Evolutionary conservation across 1,140 invertebrate species (phyloP), one percentile per base, ranked within the genome.

Genomic region (Euborellia annulipes): DNA sequence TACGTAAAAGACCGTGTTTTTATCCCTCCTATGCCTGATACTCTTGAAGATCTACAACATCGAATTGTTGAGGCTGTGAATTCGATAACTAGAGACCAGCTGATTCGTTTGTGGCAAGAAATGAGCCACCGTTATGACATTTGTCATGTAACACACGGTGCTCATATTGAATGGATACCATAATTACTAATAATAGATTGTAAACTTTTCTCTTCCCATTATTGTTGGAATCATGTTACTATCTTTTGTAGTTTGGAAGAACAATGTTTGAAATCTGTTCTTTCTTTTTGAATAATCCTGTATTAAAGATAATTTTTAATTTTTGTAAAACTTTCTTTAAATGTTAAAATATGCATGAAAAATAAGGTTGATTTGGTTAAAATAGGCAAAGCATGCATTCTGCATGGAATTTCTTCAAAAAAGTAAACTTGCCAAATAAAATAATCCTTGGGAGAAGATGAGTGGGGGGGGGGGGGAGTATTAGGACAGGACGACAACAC

Each of bases 1-100:
- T 56, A 52, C 45, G 16, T 57, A 13, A 52, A 58, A 43, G 39
- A 44, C 8, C 16, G 43, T 27, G 50, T 55, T 13, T 58, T 17
- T 18, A 17, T 45, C 27, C 43, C 43, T 17, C 41, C 41, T 43
- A 22, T 9, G 18, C 41, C 41, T 27, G 30, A 11, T 8, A 43
- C 41, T 43, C 41, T 43, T 22, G 8, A 3, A 16, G 27, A 45
- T 19, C 32, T 36, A 16, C 43, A 34, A 13, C n/a, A 45, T 36
- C 30, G 43, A 20, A 36, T 23, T 36, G 19, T 36, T 34, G 30
- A n/a, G 21, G 43, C 27, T 4, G 43, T 45, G 43, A 7, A 45
- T 20, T 36, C 22, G 21, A 36, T 36, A 36, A 45, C 27, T 18
- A 20, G 7, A 9, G 43, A 45, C 22, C 18, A 18, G 43, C 18